These are phyloP conservation scores for Pseudolaguvia tuberculata DNA, from an alignment of 2,113 vertebrate species.

Conservation along the genomic window DNA sequence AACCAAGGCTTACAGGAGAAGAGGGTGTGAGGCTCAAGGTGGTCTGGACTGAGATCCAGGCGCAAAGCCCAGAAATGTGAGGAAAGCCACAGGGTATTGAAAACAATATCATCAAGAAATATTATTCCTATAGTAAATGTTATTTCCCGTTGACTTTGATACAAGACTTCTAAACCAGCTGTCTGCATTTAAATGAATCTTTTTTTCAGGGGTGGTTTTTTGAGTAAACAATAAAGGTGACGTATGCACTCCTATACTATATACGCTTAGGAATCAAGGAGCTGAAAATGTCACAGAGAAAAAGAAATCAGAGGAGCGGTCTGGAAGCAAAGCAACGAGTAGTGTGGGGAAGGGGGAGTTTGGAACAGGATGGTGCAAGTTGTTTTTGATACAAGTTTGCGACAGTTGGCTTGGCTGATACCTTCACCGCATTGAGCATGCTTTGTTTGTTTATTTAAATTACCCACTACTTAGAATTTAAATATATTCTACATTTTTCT, in stretches of 20 bases:
- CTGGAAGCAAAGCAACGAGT: too few relatives aligned
- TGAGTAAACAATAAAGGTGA: background rate
- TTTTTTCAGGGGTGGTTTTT: background rate
- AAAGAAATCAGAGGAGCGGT: too few relatives aligned
- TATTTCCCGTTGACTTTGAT: too few relatives aligned
- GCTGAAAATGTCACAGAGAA: background rate
- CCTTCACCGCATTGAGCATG: too few relatives aligned
- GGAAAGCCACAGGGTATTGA: background rate
- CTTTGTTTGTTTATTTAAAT: too few relatives aligned
- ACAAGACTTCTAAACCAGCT: conserved; percentile 4
- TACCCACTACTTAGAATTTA: too few relatives aligned
- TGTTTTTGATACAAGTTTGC: too few relatives aligned
- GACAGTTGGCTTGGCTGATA: too few relatives aligned
- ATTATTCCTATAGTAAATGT: background rate
- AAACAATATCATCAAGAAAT: conserved; percentile 6
- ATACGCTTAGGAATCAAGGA: background rate
- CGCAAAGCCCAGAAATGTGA: conserved; percentile 5
- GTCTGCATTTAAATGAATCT: background rate
- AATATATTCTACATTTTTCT: too few relatives aligned
- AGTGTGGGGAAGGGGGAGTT: too few relatives aligned
- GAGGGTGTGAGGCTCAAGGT: background rate
- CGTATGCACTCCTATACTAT: background rate
- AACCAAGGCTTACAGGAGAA: too few relatives aligned
- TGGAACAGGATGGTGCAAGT: too few relatives aligned
- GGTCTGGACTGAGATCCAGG: background rate